Conservation (phyloP, 1,140 invertebrate genomes). For the Drosophila auraria region DNA sequence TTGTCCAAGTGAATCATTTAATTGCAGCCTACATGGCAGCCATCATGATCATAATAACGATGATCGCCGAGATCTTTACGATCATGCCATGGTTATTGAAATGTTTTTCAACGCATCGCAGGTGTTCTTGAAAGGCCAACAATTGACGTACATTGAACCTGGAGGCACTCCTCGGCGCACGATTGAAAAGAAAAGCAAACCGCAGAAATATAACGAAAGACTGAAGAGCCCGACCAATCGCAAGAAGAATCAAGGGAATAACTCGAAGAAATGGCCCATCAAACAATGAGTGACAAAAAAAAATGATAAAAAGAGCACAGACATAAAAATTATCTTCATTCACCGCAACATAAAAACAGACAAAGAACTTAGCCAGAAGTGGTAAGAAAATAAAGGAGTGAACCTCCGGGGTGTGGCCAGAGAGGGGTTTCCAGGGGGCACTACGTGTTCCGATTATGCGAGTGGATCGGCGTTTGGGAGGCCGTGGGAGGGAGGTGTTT, state of each 20-base stretch:
- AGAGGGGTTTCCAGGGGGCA: background rate
- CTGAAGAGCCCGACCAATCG: background rate
- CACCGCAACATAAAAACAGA: slow-evolving; percentile 21
- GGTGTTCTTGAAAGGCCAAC: slow-evolving; percentile 37
- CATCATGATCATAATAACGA: slow-evolving; percentile 30
- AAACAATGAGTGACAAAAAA: slow-evolving; percentile 3
- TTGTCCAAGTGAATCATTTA: slow-evolving; percentile 70
- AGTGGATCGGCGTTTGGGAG: slow-evolving; percentile 33
- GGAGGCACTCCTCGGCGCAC: slow-evolving; percentile 54
- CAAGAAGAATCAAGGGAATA: background rate
- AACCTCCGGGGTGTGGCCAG: background rate
- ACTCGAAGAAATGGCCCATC: slow-evolving; percentile 6
- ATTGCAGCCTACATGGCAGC: slow-evolving; percentile 64
- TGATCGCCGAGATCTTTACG: slow-evolving; percentile 25
- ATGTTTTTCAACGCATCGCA: slow-evolving; percentile 20
- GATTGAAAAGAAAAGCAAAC: slow-evolving; percentile 12
- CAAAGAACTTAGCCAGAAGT: slow-evolving; percentile 10
- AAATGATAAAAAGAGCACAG: slow-evolving; percentile 1
- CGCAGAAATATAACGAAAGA: background rate
- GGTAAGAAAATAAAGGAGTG: slow-evolving; percentile 9
- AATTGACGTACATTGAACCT: slow-evolving; percentile 61
- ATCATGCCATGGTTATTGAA: slow-evolving; percentile 17
- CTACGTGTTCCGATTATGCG: slow-evolving; percentile 69
- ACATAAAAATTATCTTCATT: slow-evolving; percentile 42
- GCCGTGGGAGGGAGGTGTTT: slow-evolving; percentile 29